Base-by-base conservation (phyloP, 2,113 vertebrate genomes). In the Onychostruthus taczanowskii region DNA sequence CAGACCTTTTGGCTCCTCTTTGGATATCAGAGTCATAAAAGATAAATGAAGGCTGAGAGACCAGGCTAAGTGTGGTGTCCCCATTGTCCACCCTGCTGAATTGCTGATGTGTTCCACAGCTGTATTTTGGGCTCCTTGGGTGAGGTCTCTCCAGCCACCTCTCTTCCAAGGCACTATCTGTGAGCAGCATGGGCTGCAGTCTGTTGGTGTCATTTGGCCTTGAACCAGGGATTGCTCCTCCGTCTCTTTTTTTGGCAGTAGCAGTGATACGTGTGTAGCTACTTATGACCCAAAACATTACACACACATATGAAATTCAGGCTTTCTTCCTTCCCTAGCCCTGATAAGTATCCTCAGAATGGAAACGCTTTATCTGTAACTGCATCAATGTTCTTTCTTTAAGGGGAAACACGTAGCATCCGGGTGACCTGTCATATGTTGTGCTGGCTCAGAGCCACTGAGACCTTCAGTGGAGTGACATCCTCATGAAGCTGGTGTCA, bases 51-150 rank as follows among this genome's bases (percentile, higher is more conserved):
- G 17, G 7, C 13, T 85, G 35, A 18, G 62, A 72, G 31, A 73
- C 5, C 28, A 73, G 26, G 2, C 31, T 66, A 44, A 73, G 26
- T 30, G 13, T 0, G 0, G 41, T 13, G 11, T 5, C 41, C n/a
- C 1, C 16, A 10, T 93, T 39, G 33, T 28, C 9, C 26, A 39
- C 23, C 6, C 31, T 20, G 11, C 6, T 41, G 46, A 50, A 31
- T 27, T 61, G 12, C 41, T 72, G 44, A 1, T n/a, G 3, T 30
- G 6, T 46, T 62, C 41, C 28, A 33, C 7, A n/a, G 62, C 9
- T 37, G 17, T 49, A 6, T 83, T 94, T 85, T 80, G 49, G 24
- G 16, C n/a, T 61, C 12, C 20, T 3, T 49, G 21, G 33, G 12
- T 16, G 35, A 68, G 13, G 1, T 64, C 0, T 68, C 22, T 33